Base-by-base conservation (phyloP, 2,888 invertebrate species). In the Acronicta leporina region DNA sequence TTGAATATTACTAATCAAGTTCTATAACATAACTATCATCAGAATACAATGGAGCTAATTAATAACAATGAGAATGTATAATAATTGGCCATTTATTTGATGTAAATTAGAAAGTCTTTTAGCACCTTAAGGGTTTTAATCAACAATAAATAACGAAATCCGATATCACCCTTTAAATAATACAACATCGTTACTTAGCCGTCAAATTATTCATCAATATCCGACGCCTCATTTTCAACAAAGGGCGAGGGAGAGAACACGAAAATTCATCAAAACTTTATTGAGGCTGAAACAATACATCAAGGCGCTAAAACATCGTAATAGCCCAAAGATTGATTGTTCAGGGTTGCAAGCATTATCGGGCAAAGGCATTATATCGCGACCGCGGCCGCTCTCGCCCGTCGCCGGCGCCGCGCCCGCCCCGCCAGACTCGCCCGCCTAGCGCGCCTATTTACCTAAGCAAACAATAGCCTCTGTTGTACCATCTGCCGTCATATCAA, bases 211-310 rank as follows among this genome's bases (percentile, higher is more conserved):
- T 92, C 89, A 91, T 92, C 91, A 92, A 92, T 92, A 92, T 88
- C 87, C 84, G 82, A 87, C 86, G 89, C 88, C 86, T 90, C 85
- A 87, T 87, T 89, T 87, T 84, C 79, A 88, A 91, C 91, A 92
- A 93, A 89, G 87, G 88, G 84, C 82, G 83, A 67, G 56, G 83
- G 81, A 81, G 86, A 87, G 86, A 90, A 90, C 88, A 89, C 86
- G 89, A 91, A 92, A 91, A 92, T 94, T 92, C 91, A 94, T 94
- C 94, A 93, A 92, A 94, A 94, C 92, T 93, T 94, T 92, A 92
- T 93, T 92, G 91, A 92, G 87, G 90, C 92, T 89, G 89, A 92
- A 93, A 94, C 94, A 94, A 94, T 94, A 94, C 92, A 92, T 92
- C 92, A 91, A 90, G 91, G 88, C 90, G 92, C 91, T 92, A 93